phyloP scores from a whole-genome alignment of 64 coral and sea anemone species.

The Platygyra sinensis region DNA sequence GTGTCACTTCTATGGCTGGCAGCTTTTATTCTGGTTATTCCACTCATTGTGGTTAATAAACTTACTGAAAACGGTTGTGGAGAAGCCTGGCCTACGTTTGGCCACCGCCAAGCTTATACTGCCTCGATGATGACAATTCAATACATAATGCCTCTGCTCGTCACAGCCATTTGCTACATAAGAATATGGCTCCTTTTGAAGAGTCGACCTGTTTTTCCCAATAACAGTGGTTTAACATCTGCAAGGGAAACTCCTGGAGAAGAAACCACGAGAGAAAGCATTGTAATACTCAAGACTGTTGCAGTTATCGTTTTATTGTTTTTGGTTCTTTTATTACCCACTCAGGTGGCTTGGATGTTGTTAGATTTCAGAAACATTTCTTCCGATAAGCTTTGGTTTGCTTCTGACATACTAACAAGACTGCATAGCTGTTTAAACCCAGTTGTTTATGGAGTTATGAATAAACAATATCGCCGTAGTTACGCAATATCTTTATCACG shows the following conservation, averaged over 20 bases:
- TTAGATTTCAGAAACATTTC: constrained; percentile 32
- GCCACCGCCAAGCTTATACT: constrained; percentile 65
- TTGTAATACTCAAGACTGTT: constrained; percentile 33
- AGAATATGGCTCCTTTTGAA: constrained; percentile 64
- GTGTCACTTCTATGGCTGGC: constrained; percentile 68
- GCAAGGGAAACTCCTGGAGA: background rate
- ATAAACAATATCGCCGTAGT: constrained; percentile 58
- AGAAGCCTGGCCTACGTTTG: constrained; percentile 57
- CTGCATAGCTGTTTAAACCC: constrained; percentile 86
- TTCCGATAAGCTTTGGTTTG: background rate
- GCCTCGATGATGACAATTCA: constrained; percentile 58
- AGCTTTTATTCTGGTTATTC: constrained; percentile 70
- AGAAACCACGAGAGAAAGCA: constrained; percentile 40
- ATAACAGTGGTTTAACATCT: background rate
- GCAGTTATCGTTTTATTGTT: constrained; percentile 62
- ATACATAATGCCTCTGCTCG: constrained; percentile 63
- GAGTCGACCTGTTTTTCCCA: background rate
- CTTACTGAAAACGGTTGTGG: constrained; percentile 4
- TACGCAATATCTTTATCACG: constrained; percentile 23
- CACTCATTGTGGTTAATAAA: constrained; percentile 66
- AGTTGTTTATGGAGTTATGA: constrained; percentile 74
- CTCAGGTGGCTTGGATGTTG: constrained; percentile 68
- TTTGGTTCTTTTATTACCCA: constrained; percentile 39
- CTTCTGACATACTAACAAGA: constrained; percentile 57
- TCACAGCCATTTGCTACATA: constrained; percentile 71